Conservation (phyloP, 2,888 invertebrate genomes). For the Xanthorhoe spadicearia region DNA sequence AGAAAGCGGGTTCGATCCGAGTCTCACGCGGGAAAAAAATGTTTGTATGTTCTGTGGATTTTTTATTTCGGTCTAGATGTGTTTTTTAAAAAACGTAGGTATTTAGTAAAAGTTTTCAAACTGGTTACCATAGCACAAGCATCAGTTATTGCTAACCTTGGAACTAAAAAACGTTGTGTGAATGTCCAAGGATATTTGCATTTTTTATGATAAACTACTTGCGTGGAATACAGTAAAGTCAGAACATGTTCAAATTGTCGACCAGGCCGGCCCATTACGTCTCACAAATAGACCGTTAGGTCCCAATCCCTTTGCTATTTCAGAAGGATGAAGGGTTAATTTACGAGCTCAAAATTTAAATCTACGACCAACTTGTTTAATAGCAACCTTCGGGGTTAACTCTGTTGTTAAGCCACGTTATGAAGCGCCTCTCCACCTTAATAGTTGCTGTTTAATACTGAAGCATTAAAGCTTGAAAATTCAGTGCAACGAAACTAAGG, state of each 20-base stretch:
- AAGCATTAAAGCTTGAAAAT: constrained; percentile 40
- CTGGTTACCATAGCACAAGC: no score
- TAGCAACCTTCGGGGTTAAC: constrained; percentile 74
- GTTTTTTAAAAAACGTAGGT: no score
- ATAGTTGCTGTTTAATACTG: constrained; percentile 18
- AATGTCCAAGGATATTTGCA: no score
- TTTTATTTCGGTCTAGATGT: no score
- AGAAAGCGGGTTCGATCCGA: no score
- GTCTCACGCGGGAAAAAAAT: no score
- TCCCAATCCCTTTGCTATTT: constrained; percentile 83
- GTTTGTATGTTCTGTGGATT: no score
- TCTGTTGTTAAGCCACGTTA: constrained; percentile 77
- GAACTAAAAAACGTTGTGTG: no score
- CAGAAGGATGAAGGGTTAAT: constrained; percentile 84
- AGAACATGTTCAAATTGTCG: constrained; percentile 79
- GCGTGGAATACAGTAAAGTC: constrained; percentile 72
- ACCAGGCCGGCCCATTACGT: constrained; percentile 79
- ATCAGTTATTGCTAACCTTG: no score
- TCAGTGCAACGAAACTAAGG: constrained; percentile 44
- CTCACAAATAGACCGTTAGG: constrained; percentile 84
- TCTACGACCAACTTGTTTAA: constrained; percentile 82
- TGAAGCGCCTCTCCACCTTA: constrained; percentile 49
- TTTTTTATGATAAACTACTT: constrained; percentile 49
- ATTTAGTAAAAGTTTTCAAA: no score
- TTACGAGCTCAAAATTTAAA: constrained; percentile 84